phyloP scores from a whole-genome alignment of 2,888 invertebrate species.

The Drosophila mulleri region DNA sequence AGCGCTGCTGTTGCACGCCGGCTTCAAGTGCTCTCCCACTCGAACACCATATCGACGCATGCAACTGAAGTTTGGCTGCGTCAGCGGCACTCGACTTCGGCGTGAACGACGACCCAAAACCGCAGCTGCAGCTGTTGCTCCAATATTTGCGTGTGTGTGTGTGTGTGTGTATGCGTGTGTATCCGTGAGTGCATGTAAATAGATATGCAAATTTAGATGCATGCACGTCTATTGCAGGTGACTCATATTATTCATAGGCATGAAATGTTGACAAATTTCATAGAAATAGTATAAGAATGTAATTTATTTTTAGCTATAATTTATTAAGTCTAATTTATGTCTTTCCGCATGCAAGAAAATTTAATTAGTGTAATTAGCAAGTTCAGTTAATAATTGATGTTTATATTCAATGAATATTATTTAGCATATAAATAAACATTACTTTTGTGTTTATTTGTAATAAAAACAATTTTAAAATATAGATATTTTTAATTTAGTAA shows the following conservation, averaged over 20 bases:
- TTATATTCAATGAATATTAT: not conserved
- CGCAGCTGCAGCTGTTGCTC: conserved; percentile 29
- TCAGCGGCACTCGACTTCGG: conserved; percentile 38
- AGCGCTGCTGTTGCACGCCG: conserved; percentile 36
- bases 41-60: conserved; percentile 32
- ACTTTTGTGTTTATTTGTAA: no score
- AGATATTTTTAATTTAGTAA: no score
- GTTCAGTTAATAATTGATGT: not conserved
- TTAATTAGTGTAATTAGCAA: not conserved
- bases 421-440: not conserved
- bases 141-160: not conserved
- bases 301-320: conserved; percentile 6
- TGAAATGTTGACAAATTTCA: conserved; percentile 4
- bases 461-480: no score
- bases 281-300: not conserved
- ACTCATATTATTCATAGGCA: conserved; percentile 8
- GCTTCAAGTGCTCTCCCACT: conserved; percentile 35
- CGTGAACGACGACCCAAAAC: conserved; percentile 30
- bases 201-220: conserved; percentile 8
- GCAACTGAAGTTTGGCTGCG: conserved; percentile 37
- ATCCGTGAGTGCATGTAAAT: not conserved
- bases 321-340: not conserved
- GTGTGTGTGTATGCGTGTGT: not conserved
- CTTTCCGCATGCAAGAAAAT: not conserved
- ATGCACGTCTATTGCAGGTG: conserved; percentile 5